phyloP scores from a whole-genome alignment of 2,797 vertebrate genomes.

The Anableps anableps region DNA sequence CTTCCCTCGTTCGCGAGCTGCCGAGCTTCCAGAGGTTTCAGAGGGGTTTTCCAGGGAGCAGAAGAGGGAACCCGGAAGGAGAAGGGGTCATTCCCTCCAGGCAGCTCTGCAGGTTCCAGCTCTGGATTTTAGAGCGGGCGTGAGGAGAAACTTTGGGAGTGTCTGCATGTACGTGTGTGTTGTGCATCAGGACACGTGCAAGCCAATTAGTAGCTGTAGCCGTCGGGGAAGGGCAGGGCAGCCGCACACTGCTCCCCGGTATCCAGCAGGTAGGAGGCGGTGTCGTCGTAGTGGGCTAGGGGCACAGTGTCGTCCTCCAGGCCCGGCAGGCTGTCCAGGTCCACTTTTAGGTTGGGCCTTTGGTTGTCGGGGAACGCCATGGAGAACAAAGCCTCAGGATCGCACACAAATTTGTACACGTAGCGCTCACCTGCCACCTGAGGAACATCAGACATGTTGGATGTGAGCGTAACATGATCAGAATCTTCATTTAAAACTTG shows the following conservation, averaged over 20 bases:
- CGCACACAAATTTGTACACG: constrained; percentile 97
- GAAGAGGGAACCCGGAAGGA: constrained; percentile 49
- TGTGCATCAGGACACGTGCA: background rate
- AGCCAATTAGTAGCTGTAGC: constrained; percentile 87
- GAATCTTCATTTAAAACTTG: background rate
- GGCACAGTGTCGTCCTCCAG: constrained; percentile 91
- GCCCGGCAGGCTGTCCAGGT: constrained; percentile 85
- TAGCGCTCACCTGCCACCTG: constrained; percentile 96
- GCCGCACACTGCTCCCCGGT: constrained; percentile 84
- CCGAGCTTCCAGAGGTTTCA: constrained; percentile 32
- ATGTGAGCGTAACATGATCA: background rate
- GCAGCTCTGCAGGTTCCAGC: constrained; percentile 64
- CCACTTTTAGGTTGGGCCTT: constrained; percentile 91
- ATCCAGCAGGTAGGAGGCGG: constrained; percentile 87
- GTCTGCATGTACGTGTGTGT: constrained; percentile 48
- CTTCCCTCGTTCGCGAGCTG: constrained; percentile 32
- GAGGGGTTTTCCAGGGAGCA: constrained; percentile 52
- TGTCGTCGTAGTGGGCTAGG: constrained; percentile 92
- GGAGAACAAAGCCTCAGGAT: constrained; percentile 95
- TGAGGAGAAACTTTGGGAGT: constrained; percentile 49
- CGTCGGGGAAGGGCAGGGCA: constrained; percentile 86
- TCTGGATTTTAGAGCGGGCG: constrained; percentile 50
- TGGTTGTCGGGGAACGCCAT: constrained; percentile 98
- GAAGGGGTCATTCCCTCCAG: constrained; percentile 44
- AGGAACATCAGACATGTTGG: background rate